Evolutionary conservation across 2,113 vertebrate genomes (phyloP), one percentile per base, ranked within the genome.

Genomic region (Naja naja): DNA sequence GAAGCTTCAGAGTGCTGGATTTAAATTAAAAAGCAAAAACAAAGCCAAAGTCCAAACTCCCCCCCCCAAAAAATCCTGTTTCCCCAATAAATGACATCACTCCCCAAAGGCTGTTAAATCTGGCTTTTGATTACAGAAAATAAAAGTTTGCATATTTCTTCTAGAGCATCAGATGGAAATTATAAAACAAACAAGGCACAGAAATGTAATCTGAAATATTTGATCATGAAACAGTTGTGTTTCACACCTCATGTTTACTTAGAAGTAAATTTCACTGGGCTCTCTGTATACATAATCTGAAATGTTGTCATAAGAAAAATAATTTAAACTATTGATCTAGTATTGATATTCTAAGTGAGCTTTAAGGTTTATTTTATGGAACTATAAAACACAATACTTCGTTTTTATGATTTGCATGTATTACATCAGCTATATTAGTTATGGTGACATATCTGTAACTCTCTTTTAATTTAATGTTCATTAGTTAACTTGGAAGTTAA

Each of bases 391-490:
- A 81, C 22, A 81, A 81, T 39, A 22, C 22, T 89, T 88, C 93
- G 12, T 92, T 91, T 94, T 22, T 0, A 0, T 52, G 14, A 27
- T 87, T 88, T 88, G 87, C 49, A 53, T 53, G 49, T 88, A 0
- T 52, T 81, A 96, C 95, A 69, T 18, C 85, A 49, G 87, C 43
- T 87, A 86, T 39, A 93, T 89, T 85, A 55, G 69, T 92, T 96
- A 97, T 97, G 85, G 89, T 94, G 94, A 95, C 95, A 92, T 91
- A 94, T 43, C n/a, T 94, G n/a, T 94, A 88, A 89, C 89, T 95
- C 88, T 96, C 56, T 87, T 45, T 9, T 58, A 95, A 94, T 94
- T 95, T 93, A 54, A 94, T 45, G 11, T 92, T 96, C 58, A 90
- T 6, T 8, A 39, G 5, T 90, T 52, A 53, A 2, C 92, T 5